Conservation (phyloP, 1,140 invertebrate genomes). For the Drosophila subpulchrella region DNA sequence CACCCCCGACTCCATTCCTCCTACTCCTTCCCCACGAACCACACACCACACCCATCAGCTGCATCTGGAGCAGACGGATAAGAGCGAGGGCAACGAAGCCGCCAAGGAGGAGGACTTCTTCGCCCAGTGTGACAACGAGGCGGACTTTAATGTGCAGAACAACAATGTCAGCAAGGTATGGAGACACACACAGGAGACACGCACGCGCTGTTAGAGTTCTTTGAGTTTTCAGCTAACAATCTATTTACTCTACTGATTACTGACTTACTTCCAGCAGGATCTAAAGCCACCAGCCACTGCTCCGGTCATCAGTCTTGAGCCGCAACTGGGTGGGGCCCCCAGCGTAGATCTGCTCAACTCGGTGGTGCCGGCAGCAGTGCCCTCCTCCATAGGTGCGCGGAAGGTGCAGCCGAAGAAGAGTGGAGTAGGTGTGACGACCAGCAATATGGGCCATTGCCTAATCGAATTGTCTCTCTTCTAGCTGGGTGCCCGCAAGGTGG, state of each 20-base stretch:
- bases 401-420: slow-evolving; percentile 88
- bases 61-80: slow-evolving; percentile 87
- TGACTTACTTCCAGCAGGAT: slow-evolving; percentile 49
- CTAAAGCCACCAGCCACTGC: slow-evolving; percentile 41
- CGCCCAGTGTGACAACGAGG: slow-evolving; percentile 87
- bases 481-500: slow-evolving; percentile 92
- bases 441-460: not conserved
- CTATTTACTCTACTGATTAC: not conserved
- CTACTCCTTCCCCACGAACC: not conserved
- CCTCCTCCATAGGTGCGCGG: slow-evolving; percentile 87
- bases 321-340: slow-evolving; percentile 66
- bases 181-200: slow-evolving; percentile 17
- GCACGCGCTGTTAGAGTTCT: slow-evolving; percentile 23
- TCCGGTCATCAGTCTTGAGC: slow-evolving; percentile 27
- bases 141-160: slow-evolving; percentile 67
- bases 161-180: slow-evolving; percentile 63
- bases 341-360: slow-evolving; percentile 84
- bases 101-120: slow-evolving; percentile 93
- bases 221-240: not conserved
- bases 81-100: slow-evolving; percentile 72
- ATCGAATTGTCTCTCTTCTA: slow-evolving; percentile 14
- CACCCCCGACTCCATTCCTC: slow-evolving; percentile 3
- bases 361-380: slow-evolving; percentile 44
- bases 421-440: slow-evolving; percentile 85
- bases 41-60: slow-evolving; percentile 85